Evolutionary conservation across 1,140 invertebrate species (phyloP), one percentile per base, ranked within the genome.

Genomic region (Panagrolaimus sp.): DNA sequence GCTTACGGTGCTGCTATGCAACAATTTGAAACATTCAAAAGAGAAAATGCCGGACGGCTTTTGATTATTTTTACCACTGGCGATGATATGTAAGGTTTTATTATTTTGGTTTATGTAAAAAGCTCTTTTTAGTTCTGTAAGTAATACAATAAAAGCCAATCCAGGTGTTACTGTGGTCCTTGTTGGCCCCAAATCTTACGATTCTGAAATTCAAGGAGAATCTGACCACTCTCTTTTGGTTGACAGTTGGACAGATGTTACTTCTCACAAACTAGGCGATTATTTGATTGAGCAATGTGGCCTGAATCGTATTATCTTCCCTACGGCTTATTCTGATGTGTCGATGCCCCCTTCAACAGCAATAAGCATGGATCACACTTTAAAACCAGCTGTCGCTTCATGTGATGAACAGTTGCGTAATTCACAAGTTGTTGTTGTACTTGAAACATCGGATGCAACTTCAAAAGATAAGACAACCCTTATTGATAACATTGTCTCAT

Each of bases 11-110:
- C 76, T 24, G 71, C 68, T n/a, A 17, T 67, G 21, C 76, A 78
- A 52, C 76, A 78, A 66, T 71, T 78, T 58, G 44, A 47, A 12
- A 75, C 58, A 12, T 78, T 78, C 68, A 69, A 72, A 17, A 21
- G 76, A 21, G 47, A 67, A 3, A 55, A 44, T 17, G 52, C 65
- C 17, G 66, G 67, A 7, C 65, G 68, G 45, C 63, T 78, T 21
- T 43, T 78, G 5, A 26, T 78, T 21, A 62, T 78, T n/a, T 62
- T 74, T 21, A 68, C 45, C 14, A 72, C 63, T 26, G 72, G 70
- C 12, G 76, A 77, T 28, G 73, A 74, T 64, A 63, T 69, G 76
- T 77, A 62, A 74, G 76, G 5, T 17, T 0, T 58, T 58, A 4
- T 10, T 12, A 8, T 6, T 58, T 58, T 26, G 28, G 1, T 17